phyloP scores from a whole-genome alignment of 1,140 invertebrate genomes.

The Littorina saxatilis region DNA sequence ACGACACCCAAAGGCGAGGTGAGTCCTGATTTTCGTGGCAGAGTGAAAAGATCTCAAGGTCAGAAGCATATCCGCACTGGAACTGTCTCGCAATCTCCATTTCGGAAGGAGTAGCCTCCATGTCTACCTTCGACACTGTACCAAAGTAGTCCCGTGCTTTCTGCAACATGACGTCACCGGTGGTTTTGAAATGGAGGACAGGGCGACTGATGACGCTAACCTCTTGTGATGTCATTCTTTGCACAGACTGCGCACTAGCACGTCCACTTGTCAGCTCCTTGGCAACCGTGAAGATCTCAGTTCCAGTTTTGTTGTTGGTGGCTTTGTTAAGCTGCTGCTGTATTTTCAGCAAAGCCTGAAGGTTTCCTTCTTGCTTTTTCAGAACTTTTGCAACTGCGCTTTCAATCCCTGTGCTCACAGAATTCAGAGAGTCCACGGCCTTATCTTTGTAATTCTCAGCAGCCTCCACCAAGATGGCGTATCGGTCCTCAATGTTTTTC shows the following conservation, averaged over 20 bases:
- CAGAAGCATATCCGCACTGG: not conserved
- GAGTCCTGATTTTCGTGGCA: not conserved
- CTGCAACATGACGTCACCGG: not conserved
- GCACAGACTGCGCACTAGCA: not conserved
- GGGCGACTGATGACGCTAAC: not conserved
- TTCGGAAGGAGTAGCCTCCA: no score
- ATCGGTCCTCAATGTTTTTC: not conserved
- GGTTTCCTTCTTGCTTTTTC: not conserved
- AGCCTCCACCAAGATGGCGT: not conserved
- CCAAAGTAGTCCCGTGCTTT: not conserved
- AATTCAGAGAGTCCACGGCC: not conserved
- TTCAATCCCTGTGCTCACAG: not conserved
- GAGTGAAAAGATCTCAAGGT: not conserved
- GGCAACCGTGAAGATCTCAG: no score
- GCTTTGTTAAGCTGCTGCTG: not conserved
- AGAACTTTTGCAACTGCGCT: not conserved
- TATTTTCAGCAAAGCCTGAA: not conserved
- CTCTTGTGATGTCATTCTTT: not conserved
- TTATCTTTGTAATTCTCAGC: not conserved
- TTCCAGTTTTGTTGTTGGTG: no score
- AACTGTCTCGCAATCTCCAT: not conserved
- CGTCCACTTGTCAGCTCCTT: constrained; percentile 13
- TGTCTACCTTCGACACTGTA: not conserved
- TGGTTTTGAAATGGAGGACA: not conserved
- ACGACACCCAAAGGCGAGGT: not conserved